Evolutionary conservation across 2,797 vertebrate species (phyloP).

Genomic region (Poeciliopsis gracilis): DNA sequence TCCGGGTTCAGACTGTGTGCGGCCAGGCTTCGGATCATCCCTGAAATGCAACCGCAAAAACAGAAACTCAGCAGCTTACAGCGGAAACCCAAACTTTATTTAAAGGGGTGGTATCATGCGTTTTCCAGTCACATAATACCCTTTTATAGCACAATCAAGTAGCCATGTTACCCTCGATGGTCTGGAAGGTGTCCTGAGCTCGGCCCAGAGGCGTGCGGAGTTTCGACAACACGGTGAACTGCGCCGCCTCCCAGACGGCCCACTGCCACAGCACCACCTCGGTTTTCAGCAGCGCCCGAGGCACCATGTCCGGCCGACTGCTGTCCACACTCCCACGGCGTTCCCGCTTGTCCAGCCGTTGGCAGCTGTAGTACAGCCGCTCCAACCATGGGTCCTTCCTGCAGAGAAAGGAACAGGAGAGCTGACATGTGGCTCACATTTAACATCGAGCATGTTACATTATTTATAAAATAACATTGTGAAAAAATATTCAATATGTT

Average conservation of each 20-base stretch:
- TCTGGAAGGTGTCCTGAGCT: slow-evolving; percentile 98
- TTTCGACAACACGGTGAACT: slow-evolving; percentile 98
- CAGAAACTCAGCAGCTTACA: background rate
- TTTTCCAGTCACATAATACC: too few relatives aligned
- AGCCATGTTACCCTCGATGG: slow-evolving; percentile 89
- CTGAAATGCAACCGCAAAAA: slow-evolving; percentile 65
- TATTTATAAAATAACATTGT: background rate
- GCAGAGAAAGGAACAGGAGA: slow-evolving; percentile 16
- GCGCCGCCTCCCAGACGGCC: slow-evolving; percentile 98
- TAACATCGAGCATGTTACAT: background rate
- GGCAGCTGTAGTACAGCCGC: slow-evolving; percentile 95
- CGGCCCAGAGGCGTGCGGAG: slow-evolving; percentile 94
- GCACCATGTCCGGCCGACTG: slow-evolving; percentile 76
- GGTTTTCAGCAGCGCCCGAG: slow-evolving; percentile 88
- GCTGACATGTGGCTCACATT: background rate
- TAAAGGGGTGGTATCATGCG: background rate
- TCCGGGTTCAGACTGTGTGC: slow-evolving; percentile 95
- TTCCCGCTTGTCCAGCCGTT: slow-evolving; percentile 92
- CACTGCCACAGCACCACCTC: slow-evolving; percentile 98
- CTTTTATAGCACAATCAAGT: too few relatives aligned
- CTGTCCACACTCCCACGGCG: slow-evolving; percentile 36
- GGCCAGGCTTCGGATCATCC: slow-evolving; percentile 95
- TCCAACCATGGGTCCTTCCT: slow-evolving; percentile 99
- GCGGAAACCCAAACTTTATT: background rate
- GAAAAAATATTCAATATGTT: background rate